Base-by-base conservation (phyloP, 2,113 vertebrate species). In the Synchiropus splendidus region DNA sequence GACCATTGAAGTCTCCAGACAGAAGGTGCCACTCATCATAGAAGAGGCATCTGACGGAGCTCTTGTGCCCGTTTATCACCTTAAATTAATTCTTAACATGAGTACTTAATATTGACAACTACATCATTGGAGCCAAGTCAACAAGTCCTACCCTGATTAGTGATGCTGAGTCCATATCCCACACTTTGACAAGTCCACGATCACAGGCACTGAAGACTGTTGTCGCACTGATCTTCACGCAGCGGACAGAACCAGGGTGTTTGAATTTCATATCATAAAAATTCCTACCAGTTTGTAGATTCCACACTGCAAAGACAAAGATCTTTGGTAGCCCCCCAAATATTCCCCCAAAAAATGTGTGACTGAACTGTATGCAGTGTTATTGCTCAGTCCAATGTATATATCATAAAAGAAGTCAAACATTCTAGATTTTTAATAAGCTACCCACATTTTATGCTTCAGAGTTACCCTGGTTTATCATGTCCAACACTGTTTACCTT, bases 21-120 rank as follows among this genome's bases (percentile, higher is more conserved):
- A 94, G 46, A 1, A 94, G 78, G 55, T 96, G 88, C 88, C 88
- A 91, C 15, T 81, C 51, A 21, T 93, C 84, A 3, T 90, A 78
- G 48, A 79, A 83, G 49, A 98, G 43, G 64, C 91, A 92, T 21
- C 54, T 89, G 11, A 98, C 84, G 0, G 88, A 54, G 46, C 84
- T 86, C 44, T 61, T 70, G 12, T 95, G 91, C 34, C 81, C 87
- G 2, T 54, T 45, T 1, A 94, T 64, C 6, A 62, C 78, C 94
- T 96, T 6, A 6, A 10, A 8, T 5, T 2, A n/a, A 2, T 27
- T 27, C 21, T 27, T 27, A 27, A 8, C 21, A 27, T 27, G 4
- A 27, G n/a, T n/a, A n/a, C n/a, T n/a, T n/a, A n/a, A n/a, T n/a
- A 27, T 27, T 27, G 4, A 27, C 4, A 8, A 27, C 21, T 27